These are phyloP conservation scores for Protomyctophum bolini DNA, from an alignment of 2,113 vertebrate species.

Conservation along the genomic window DNA sequence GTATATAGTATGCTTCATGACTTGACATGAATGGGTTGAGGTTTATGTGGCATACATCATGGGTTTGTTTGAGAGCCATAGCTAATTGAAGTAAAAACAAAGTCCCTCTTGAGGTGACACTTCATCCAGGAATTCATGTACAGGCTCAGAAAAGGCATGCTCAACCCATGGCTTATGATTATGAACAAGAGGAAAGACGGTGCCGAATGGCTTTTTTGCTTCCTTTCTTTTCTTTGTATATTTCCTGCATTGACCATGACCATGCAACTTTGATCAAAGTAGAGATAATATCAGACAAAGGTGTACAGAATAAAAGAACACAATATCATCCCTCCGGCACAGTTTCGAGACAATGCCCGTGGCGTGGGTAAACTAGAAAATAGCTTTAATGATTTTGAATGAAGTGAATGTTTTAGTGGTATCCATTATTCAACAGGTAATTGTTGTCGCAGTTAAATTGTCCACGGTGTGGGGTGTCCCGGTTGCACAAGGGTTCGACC, in stretches of 20 bases:
- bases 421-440: slow-evolving; percentile 47
- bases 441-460: slow-evolving; percentile 39
- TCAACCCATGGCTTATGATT: not conserved
- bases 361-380: slow-evolving; percentile 44
- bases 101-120: not conserved
- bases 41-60: too few species aligned
- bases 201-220: slow-evolving; percentile 18
- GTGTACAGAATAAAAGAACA: slow-evolving; percentile 36
- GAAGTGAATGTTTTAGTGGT: slow-evolving; percentile 38
- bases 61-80: not conserved
- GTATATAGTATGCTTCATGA: too few species aligned
- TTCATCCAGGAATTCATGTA: not conserved
- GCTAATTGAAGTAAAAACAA: too few species aligned
- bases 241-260: slow-evolving; percentile 28
- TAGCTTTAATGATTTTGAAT: slow-evolving; percentile 13
- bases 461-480: not conserved
- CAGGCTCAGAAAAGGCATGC: not conserved
- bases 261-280: slow-evolving; percentile 50
- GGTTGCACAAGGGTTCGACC: too few species aligned
- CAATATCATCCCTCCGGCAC: slow-evolving; percentile 35
- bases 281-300: slow-evolving; percentile 24
- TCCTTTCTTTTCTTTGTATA: slow-evolving; percentile 26
- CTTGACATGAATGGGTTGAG: too few species aligned
- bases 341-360: slow-evolving; percentile 11
- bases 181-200: not conserved